A percentile compares a stretch with the other conserved stretches of the same genome.
Evolutionary conservation across 2,888 invertebrate species (phyloP).

Genomic region (Myopa testacea): DNA sequence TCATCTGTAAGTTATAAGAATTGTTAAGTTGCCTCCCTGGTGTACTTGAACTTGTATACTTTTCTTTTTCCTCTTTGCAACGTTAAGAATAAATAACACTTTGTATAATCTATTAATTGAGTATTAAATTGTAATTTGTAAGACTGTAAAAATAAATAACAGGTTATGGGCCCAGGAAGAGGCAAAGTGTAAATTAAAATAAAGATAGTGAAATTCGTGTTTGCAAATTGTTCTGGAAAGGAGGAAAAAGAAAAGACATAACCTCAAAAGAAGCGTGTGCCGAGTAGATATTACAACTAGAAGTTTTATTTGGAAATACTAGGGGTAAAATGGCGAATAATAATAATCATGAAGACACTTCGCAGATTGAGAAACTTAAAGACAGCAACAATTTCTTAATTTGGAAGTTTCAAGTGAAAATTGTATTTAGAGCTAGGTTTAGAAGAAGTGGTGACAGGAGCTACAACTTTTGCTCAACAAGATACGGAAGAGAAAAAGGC

Average conservation of each 20-base stretch:
- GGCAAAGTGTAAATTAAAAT: not conserved
- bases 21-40: too few species aligned
- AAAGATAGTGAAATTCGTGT: not conserved
- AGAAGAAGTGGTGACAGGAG: not conserved
- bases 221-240: not conserved
- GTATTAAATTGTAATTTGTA: not conserved
- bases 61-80: too few species aligned
- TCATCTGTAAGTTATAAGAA: too few species aligned
- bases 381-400: not conserved
- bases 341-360: not conserved
- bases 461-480: not conserved
- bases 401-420: not conserved
- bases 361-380: not conserved
- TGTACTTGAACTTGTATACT: too few species aligned
- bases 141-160: not conserved
- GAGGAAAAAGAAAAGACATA: not conserved
- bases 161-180: constrained; percentile 3
- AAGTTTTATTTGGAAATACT: not conserved
- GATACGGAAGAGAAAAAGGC: not conserved
- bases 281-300: not conserved
- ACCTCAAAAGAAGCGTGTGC: not conserved
- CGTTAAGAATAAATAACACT: not conserved
- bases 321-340: not conserved
- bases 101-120: not conserved
- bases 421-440: not conserved